A percentile compares a stretch with the other conserved stretches of the same genome.
phyloP scores from a whole-genome alignment of 1,140 invertebrate species.

The Galleria mellonella region DNA sequence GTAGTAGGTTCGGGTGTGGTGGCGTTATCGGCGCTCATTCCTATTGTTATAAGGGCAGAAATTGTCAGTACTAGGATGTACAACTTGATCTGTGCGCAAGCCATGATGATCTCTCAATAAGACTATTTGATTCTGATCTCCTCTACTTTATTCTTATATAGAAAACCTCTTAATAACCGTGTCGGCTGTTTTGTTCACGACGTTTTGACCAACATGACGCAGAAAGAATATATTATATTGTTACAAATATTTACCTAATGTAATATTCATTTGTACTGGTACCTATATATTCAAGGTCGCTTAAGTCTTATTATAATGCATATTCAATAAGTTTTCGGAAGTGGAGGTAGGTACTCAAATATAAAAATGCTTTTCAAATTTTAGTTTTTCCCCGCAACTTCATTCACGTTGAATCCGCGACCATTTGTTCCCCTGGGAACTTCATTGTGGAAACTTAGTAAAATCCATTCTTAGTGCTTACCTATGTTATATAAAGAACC shows the following conservation, averaged over 20 bases:
- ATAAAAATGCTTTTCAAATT: too few relatives aligned
- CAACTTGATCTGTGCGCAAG: neutral
- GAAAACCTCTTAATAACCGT: constrained; percentile 21
- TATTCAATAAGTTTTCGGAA: constrained; percentile 7
- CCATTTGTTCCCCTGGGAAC: too few relatives aligned
- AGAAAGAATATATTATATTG: neutral
- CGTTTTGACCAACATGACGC: constrained; percentile 1
- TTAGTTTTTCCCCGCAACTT: too few relatives aligned
- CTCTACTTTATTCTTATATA: constrained; percentile 31
- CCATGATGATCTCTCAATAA: constrained; percentile 2
- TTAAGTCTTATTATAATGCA: constrained; percentile 4
- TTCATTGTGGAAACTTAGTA: too few relatives aligned
- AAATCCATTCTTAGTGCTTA: too few relatives aligned
- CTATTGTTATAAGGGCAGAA: neutral
- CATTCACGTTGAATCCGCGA: too few relatives aligned
- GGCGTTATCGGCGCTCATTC: neutral
- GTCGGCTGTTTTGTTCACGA: constrained; percentile 17
- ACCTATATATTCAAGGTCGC: neutral
- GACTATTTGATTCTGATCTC: constrained; percentile 17
- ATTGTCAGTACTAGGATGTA: neutral
- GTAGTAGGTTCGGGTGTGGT: constrained; percentile 8
- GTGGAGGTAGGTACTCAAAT: too few relatives aligned
- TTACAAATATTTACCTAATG: constrained; percentile 5
- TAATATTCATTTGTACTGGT: neutral
- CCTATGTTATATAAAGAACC: too few relatives aligned